Evolutionary conservation across 2,888 invertebrate genomes (phyloP), one percentile per base, ranked within the genome.

Genomic region (Habrosyne pyritoides): DNA sequence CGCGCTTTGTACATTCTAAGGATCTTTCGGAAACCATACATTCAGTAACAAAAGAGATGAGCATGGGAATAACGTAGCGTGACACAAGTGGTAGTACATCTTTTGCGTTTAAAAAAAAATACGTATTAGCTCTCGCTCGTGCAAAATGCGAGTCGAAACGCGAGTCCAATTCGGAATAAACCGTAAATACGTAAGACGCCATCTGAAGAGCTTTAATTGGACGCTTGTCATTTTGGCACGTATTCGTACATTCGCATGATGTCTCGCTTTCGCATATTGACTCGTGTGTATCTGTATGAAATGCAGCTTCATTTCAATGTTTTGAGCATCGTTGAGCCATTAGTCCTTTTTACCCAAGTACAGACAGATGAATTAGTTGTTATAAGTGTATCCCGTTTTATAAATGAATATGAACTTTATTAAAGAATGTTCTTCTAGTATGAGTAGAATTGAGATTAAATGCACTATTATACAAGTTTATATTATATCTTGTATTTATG

Each of bases 221-320:
- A 66, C 63, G 62, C 63, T 68, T 69, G 72, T 73, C 70, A 67
- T 72, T 65, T 79, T 80, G 77, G 78, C 75, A 76, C 71, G 62
- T 57, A 60, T 28, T 12, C 21, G 28, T 28, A 28, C 59, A 62
- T 64, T 56, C 54, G 53, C 64, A 56, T 55, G 55, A 61, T 67
- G 62, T 66, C 64, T 61, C 56, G 60, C 59, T 66, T 67, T 66
- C 61, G 57, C 59, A 54, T 61, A 64, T 69, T 65, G 55, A 50
- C 56, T 56, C 53, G 61, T 28, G 50, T 30, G 10, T 18, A 67
- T 59, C 52, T 60, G 52, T 57, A 63, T 62, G 53, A 56, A 63
- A 42, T 42, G 18, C 18, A 42, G 18, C n/a, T 4, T 18, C 4
- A 14, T n/a, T 18, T 42, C 18, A 18, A 42, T 12, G 14, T 36